phyloP scores from a whole-genome alignment of 2,797 vertebrate species.

The Pseudochirops cupreus region DNA sequence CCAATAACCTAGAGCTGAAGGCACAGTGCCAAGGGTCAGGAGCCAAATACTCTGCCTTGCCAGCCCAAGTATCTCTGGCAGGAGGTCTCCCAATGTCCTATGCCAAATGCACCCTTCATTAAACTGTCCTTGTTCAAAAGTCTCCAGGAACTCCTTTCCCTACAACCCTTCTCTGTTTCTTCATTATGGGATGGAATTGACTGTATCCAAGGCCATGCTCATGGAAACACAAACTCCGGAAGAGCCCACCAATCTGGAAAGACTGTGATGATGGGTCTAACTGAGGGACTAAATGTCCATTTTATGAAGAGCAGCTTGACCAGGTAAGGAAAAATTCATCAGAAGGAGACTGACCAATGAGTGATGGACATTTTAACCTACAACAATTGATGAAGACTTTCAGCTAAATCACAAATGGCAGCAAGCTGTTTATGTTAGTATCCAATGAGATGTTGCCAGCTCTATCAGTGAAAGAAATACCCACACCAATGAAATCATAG shows the following conservation, averaged over 20 bases:
- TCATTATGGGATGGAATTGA: background rate
- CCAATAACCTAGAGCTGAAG: background rate
- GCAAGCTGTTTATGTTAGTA: background rate
- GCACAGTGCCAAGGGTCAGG: background rate
- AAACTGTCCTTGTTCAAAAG: background rate
- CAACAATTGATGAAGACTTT: background rate
- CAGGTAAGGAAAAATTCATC: background rate
- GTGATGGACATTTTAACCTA: background rate
- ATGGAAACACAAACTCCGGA: background rate
- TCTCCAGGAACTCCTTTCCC: background rate
- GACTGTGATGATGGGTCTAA: background rate
- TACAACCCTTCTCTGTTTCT: background rate
- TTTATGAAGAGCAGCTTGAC: background rate
- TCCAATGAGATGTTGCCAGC: background rate
- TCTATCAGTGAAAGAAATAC: background rate
- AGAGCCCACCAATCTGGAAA: too few relatives aligned
- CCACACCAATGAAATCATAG: background rate
- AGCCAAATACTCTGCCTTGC: background rate
- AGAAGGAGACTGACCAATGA: background rate
- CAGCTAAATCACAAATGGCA: background rate
- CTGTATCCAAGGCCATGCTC: background rate
- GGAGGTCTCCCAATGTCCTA: background rate
- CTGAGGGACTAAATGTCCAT: background rate
- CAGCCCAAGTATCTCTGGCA: background rate
- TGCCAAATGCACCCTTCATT: background rate